Percentiles rank a stretch among this genome's conserved stretches.
These are phyloP conservation scores for Leucoma salicis DNA, from an alignment of 2,888 invertebrate species.

Conservation along the genomic window DNA sequence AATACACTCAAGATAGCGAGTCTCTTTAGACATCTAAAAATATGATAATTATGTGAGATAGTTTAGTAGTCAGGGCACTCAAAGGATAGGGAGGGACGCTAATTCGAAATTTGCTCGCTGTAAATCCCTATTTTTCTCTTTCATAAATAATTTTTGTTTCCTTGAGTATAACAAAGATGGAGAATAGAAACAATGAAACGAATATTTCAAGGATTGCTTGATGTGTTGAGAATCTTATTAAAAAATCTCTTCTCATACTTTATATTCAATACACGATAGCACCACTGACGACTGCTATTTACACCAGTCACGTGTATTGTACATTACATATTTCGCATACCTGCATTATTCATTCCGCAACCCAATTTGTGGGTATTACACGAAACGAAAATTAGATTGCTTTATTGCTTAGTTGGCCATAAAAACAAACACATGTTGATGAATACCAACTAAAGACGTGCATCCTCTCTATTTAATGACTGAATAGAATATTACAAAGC, in stretches of 20 bases:
- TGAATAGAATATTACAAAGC: constrained; percentile 18
- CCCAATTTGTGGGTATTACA: constrained; percentile 41
- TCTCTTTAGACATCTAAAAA: too few species aligned
- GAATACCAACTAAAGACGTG: constrained; percentile 28
- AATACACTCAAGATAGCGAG: too few species aligned
- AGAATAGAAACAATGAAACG: neutral
- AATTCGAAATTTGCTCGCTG: too few species aligned
- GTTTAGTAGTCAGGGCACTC: too few species aligned
- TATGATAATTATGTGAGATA: too few species aligned
- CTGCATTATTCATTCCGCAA: constrained; percentile 64
- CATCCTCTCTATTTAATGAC: constrained; percentile 18
- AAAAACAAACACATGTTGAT: constrained; percentile 22
- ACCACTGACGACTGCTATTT: constrained; percentile 55
- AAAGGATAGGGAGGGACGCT: too few species aligned
- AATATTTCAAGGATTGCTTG: neutral
- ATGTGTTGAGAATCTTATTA: neutral
- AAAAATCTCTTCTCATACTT: constrained; percentile 32
- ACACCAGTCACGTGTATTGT: constrained; percentile 63
- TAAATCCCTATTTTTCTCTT: too few species aligned
- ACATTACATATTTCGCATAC: constrained; percentile 64
- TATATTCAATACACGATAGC: constrained; percentile 54
- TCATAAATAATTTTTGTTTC: too few species aligned
- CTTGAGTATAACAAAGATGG: neutral
- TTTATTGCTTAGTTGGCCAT: constrained; percentile 35
- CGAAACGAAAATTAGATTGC: constrained; percentile 48